These are phyloP conservation scores for Silurus glanis DNA, from an alignment of 2,113 vertebrate species.

Conservation along the genomic window DNA sequence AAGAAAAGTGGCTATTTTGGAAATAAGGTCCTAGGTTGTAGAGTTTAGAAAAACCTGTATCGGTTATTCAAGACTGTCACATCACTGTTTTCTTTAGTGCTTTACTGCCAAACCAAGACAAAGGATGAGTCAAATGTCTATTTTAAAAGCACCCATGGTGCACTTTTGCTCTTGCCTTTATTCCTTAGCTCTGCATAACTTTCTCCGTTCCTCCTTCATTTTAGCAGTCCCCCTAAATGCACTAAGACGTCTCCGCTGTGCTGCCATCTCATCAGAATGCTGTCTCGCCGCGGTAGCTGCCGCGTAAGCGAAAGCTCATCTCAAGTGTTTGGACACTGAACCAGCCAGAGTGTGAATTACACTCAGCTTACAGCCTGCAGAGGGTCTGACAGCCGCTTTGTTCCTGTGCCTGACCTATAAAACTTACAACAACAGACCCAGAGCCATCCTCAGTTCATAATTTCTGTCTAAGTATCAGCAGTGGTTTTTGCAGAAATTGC, in stretches of 20 bases:
- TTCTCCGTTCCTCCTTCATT: not conserved
- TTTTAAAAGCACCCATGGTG: not conserved
- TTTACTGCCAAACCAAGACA: not conserved
- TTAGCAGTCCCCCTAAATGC: conserved; percentile 27
- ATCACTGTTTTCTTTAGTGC: not conserved
- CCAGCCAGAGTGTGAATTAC: conserved; percentile 25
- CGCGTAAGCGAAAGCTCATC: not conserved
- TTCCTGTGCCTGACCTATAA: conserved; percentile 24
- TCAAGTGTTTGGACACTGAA: conserved; percentile 27
- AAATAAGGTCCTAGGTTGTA: too few relatives aligned
- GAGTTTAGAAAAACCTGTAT: not conserved
- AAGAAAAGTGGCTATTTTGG: not conserved
- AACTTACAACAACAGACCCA: conserved; percentile 13
- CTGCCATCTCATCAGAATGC: conserved; percentile 35
- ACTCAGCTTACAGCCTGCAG: conserved; percentile 10
- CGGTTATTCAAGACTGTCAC: not conserved
- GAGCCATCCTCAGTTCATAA: not conserved
- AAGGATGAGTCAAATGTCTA: not conserved
- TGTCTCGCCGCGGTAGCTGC: conserved; percentile 9
- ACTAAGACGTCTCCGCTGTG: conserved; percentile 33
- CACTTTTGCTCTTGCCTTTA: not conserved
- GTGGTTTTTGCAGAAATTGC: conserved; percentile 1
- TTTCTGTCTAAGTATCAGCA: not conserved
- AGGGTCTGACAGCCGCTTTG: conserved; percentile 8
- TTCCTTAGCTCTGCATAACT: not conserved